Evolutionary conservation across 2,888 invertebrate genomes (phyloP).

Genomic region (Choreutis nemorana): DNA sequence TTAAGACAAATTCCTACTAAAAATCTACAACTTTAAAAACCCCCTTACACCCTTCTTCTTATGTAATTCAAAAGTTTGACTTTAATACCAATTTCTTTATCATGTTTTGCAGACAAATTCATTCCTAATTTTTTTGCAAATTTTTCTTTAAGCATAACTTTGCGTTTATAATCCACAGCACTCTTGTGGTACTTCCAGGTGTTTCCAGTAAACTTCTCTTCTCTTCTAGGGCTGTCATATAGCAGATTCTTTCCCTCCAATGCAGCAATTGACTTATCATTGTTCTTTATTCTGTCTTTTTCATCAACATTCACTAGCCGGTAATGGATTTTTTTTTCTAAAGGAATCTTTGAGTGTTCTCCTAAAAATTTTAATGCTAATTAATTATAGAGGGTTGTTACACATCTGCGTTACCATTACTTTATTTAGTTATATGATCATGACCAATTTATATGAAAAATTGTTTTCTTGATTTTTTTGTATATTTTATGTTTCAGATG

Average conservation of each 20-base stretch:
- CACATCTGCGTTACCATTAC: no score
- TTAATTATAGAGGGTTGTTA: no score
- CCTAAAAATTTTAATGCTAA: slow-evolving; percentile 45
- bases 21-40: background rate
- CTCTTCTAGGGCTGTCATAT: slow-evolving; percentile 26
- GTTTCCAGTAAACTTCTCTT: slow-evolving; percentile 31
- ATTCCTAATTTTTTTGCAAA: slow-evolving; percentile 34
- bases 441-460: no score
- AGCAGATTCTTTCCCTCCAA: slow-evolving; percentile 46
- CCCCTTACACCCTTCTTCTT: no score
- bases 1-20: background rate
- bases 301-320: slow-evolving; percentile 33
- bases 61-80: no score
- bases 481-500: no score
- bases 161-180: slow-evolving; percentile 27
- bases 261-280: slow-evolving; percentile 52
- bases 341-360: slow-evolving; percentile 22
- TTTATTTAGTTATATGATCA: no score
- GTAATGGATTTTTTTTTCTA: slow-evolving; percentile 31
- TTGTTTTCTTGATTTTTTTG: no score
- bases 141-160: slow-evolving; percentile 38
- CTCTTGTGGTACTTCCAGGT: slow-evolving; percentile 38
- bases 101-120: slow-evolving; percentile 25
- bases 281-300: slow-evolving; percentile 44
- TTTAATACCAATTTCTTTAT: no score